Base-by-base conservation (phyloP, 2,797 vertebrate species). In the Paramormyrops hopkinsi region DNA sequence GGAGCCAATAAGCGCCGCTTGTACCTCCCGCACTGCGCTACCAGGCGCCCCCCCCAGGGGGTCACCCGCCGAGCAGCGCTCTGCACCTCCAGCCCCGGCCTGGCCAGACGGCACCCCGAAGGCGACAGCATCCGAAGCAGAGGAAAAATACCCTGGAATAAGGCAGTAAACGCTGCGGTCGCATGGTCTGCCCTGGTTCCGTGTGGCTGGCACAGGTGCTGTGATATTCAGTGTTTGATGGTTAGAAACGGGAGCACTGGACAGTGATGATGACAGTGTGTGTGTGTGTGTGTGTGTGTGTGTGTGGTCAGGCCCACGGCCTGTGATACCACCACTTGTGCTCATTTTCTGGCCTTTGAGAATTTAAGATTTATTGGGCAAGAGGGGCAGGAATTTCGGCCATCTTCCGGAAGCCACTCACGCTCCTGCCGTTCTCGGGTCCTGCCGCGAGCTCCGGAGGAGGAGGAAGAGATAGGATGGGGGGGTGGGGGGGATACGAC, bases 1-100 rank as follows among this genome's bases (percentile, higher is more conserved):
- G 92, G 91, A 91, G 90, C 76, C 90, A 89, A 90, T 93, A 86
- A 91, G 82, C 46, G 1, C 25, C 5, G 29, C 4, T 6, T 79
- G 79, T 88, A 88, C 65, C 62, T 54, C 59, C 62, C 8, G 56
- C 46, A 41, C 54, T 51, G 12, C 1, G 59, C 46, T 76, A 14
- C 56, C 25, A 17, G 1, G 46, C n/a, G 48, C 25, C 48, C 50
- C 17, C 17, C 6, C 7, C 14, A 25, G 11, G 82, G 33, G 46
- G 73, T 76, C 50, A 51, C 84, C 12, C n/a, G 37, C 48, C 17
- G 50, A 87, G 5, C n/a, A 11, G 11, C 2, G 12, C 33, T 2
- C 19, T 17, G 29, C 25, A 19, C 46, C 59, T 25, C 59, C 59
- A 5, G 37, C 65, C 5, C 0, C 4, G 9, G 17, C 0, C 19